Conservation (phyloP, 1,140 invertebrate genomes). For the Philotrypesis tridentata region DNA sequence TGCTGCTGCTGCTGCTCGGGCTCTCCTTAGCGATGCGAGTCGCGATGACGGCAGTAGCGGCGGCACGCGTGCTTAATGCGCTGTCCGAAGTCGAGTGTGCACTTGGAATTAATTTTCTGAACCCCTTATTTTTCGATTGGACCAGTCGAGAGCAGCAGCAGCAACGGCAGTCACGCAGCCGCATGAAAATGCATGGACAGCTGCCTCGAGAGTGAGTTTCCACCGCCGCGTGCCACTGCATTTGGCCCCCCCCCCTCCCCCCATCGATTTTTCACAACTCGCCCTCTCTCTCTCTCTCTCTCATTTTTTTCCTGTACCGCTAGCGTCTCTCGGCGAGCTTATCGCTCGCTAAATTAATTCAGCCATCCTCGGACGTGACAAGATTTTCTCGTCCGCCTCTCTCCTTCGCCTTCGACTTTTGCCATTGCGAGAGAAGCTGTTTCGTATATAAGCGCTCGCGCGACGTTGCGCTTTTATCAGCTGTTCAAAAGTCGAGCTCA, state of each 20-base stretch:
- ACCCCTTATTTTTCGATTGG: conserved; percentile 38
- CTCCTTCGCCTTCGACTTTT: no score
- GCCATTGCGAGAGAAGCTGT: no score
- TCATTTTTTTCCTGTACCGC: no score
- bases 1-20: no score
- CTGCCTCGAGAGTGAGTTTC: neutral
- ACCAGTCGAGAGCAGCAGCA: neutral
- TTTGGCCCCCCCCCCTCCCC: no score
- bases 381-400: neutral
- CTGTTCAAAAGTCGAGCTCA: no score
- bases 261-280: conserved; percentile 11
- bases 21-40: conserved; percentile 21
- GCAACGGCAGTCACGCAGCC: no score
- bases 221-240: neutral
- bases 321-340: neutral
- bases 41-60: conserved; percentile 6
- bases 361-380: neutral
- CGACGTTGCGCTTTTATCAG: no score
- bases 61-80: conserved; percentile 39
- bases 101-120: conserved; percentile 47
- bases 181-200: conserved; percentile 7
- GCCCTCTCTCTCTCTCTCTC: neutral
- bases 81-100: conserved; percentile 23
- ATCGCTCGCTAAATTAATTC: conserved; percentile 35
- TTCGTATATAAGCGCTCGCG: no score